Evolutionary conservation across 2,113 vertebrate genomes (phyloP), one percentile per base, ranked within the genome.

Genomic region (Centrocercus urophasianus): DNA sequence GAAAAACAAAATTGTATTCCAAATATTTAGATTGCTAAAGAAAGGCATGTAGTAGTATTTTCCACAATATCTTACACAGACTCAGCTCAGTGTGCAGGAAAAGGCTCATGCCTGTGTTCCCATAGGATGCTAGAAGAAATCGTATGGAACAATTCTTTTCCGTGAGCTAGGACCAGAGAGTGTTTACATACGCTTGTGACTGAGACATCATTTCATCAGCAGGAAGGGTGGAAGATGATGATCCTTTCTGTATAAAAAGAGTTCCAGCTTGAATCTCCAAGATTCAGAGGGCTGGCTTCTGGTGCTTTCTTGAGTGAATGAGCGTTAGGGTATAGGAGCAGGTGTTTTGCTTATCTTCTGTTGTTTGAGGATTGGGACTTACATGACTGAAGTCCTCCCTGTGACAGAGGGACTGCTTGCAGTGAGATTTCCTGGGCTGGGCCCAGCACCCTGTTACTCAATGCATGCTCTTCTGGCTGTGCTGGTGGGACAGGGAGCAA

Each of bases 21-120:
- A 93, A 96, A 95, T 95, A 90, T 88, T 95, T 94, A 85, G 83
- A 82, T 78, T 91, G 50, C 60, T 96, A 74, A 88, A 93, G 80
- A 96, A 92, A 89, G 87, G 47, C 82, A 83, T 14, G 65, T 61
- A 48, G 76, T 52, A 77, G 42, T 93, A 80, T 95, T 95, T 95
- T 93, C 76, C 48, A 87, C 80, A 83, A 27, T 76, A 86, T 82
- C 86, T 93, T 86, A 94, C 63, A 73, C 32, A 42, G 43, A 54
- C 70, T 47, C 25, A n/a, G 21, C 76, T 59, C 65, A 88, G 24
- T 56, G 54, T 30, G 34, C 76, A 96, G n/a, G 75, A 93, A 91
- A 48, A 90, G 43, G 36, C 90, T 92, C 47, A 48, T 24, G 24
- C 40, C 30, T 80, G 25, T 93, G 96, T 93, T 94, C 79, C 88